Percentiles rank a stretch among this genome's conserved stretches.
Evolutionary conservation across 2,888 invertebrate species (phyloP).

Genomic region (Pristionchus mayeri): DNA sequence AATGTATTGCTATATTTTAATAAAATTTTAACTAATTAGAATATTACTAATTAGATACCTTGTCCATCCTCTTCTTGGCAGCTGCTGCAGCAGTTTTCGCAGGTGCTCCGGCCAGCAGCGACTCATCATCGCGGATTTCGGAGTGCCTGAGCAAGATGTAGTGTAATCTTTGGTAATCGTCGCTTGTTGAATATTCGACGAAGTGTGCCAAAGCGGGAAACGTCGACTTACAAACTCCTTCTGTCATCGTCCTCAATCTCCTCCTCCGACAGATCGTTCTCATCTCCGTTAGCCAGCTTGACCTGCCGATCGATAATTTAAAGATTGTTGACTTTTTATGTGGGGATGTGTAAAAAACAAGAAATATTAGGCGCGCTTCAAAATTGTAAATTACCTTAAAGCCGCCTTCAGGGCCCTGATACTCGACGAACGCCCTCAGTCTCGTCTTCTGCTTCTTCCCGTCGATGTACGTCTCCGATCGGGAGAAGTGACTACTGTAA

Average conservation of each 20-base stretch:
- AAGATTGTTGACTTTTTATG: not conserved
- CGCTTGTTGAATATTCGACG: not conserved
- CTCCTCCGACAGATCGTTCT: constrained; percentile 72
- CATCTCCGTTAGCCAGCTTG: constrained; percentile 70
- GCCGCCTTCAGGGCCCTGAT: constrained; percentile 71
- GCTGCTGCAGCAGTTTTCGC: not conserved
- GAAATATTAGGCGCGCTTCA: not conserved
- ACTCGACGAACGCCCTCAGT: constrained; percentile 75
- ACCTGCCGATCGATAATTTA: constrained; percentile 54
- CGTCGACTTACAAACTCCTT: not conserved
- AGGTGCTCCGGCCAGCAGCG: constrained; percentile 51
- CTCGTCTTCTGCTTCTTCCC: constrained; percentile 70
- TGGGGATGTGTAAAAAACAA: not conserved
- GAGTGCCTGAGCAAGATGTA: constrained; percentile 53
- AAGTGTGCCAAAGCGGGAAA: not conserved
- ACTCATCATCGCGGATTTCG: constrained; percentile 63
- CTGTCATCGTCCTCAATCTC: constrained; percentile 72
- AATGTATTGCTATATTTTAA: too few species aligned
- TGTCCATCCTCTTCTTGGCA: constrained; percentile 17
- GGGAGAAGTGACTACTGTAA: constrained; percentile 72
- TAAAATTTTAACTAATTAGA: too few species aligned
- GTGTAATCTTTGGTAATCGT: not conserved
- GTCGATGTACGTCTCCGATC: constrained; percentile 73
- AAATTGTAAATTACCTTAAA: constrained; percentile 56
- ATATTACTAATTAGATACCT: too few species aligned